Conservation (phyloP, 2,797 vertebrate genomes). For the Halcyon leucocephala region DNA sequence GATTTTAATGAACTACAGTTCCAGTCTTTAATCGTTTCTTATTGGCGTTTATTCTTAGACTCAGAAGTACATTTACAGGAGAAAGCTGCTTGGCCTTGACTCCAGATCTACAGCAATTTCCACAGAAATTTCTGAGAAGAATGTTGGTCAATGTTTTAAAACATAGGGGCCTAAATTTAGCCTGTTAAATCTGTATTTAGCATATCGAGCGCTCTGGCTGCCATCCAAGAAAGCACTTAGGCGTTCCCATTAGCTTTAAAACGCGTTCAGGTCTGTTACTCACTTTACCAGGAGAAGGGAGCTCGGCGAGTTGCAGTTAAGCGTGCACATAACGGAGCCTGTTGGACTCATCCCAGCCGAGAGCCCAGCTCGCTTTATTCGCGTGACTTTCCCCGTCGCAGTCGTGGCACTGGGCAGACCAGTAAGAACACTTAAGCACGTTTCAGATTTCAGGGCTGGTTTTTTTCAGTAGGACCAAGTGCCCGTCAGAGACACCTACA, state of each 20-base stretch:
- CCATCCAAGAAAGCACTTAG: constrained; percentile 52
- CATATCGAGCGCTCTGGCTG: constrained; percentile 23
- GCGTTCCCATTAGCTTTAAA: constrained; percentile 48
- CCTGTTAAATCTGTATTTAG: constrained; percentile 45
- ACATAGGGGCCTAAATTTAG: constrained; percentile 51
- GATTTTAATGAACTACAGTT: not conserved
- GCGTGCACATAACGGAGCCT: not conserved
- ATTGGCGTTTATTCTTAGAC: not conserved
- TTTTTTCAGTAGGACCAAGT: not conserved
- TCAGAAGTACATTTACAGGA: not conserved
- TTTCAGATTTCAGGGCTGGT: not conserved
- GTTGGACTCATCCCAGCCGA: not conserved
- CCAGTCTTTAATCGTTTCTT: not conserved
- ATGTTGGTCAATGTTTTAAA: constrained; percentile 46
- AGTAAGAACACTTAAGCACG: not conserved
- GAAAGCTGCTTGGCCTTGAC: not conserved
- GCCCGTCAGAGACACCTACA: not conserved
- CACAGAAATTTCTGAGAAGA: constrained; percentile 42
- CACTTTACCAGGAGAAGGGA: constrained; percentile 24
- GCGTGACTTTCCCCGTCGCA: accelerated
- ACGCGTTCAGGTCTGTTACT: constrained; percentile 24
- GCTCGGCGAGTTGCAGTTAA: constrained; percentile 27
- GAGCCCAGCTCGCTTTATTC: not conserved
- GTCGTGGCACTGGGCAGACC: not conserved
- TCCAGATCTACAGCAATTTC: constrained; percentile 33